Percentiles rank a stretch among this genome's conserved stretches.
phyloP scores from a whole-genome alignment of 2,113 vertebrate species.

The Meriones unguiculatus region DNA sequence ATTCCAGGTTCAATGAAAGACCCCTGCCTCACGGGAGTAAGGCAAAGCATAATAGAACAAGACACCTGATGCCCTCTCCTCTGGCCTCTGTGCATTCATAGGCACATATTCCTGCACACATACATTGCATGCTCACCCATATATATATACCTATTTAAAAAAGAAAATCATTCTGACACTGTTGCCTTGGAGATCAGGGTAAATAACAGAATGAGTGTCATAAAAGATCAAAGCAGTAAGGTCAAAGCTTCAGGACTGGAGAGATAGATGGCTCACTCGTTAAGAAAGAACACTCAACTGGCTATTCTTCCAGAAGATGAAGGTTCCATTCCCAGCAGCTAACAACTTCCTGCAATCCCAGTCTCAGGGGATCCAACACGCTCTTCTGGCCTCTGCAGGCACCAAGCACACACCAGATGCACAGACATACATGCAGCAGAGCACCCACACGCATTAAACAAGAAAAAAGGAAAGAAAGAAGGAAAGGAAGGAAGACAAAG shows the following conservation, averaged over 20 bases:
- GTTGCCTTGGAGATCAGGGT: neutral
- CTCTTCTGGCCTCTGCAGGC: neutral
- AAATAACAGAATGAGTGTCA: constrained; percentile 28
- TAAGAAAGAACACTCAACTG: neutral
- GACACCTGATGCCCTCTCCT: neutral
- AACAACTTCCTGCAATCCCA: neutral
- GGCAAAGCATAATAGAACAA: neutral
- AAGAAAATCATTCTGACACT: neutral
- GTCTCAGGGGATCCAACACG: neutral
- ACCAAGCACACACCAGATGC: neutral
- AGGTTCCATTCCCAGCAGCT: neutral
- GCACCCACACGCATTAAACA: neutral
- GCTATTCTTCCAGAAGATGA: neutral
- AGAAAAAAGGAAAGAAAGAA: neutral
- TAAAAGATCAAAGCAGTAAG: neutral
- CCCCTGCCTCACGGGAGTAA: neutral
- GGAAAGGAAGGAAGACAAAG: neutral
- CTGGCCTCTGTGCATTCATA: neutral
- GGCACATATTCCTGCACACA: neutral
- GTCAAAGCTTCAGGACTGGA: neutral
- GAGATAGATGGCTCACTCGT: neutral
- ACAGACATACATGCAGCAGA: neutral
- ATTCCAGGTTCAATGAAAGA: neutral
- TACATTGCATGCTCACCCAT: neutral
- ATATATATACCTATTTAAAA: neutral